These are phyloP conservation scores for Forbesichthys papilliferus DNA, from an alignment of 2,113 vertebrate genomes.

Conservation along the genomic window DNA sequence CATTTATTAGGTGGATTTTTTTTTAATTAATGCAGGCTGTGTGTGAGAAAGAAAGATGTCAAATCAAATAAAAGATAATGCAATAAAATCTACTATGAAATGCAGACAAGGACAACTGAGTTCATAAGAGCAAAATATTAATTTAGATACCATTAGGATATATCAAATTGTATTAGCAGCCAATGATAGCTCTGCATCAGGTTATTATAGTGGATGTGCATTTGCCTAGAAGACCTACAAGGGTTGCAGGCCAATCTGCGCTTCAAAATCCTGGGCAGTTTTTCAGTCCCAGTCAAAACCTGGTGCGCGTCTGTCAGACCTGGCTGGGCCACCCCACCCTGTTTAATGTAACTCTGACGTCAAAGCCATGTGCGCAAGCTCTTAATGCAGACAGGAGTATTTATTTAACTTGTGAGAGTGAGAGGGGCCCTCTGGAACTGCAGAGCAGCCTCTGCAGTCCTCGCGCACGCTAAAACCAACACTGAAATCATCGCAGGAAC, in stretches of 20 bases:
- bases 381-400: slow-evolving; percentile 75
- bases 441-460: slow-evolving; percentile 56
- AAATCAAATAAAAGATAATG: neutral
- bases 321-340: slow-evolving; percentile 66
- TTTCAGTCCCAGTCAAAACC: no score
- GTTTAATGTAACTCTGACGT: slow-evolving; percentile 78
- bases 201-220: no score
- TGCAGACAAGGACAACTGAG: slow-evolving; percentile 4
- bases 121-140: slow-evolving; percentile 21
- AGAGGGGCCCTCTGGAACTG: slow-evolving; percentile 67
- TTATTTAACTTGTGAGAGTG: slow-evolving; percentile 75
- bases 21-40: neutral
- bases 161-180: no score
- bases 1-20: neutral
- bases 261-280: no score
- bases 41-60: no score
- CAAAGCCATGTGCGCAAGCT: slow-evolving; percentile 72
- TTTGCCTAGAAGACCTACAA: no score
- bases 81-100: neutral
- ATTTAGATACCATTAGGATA: no score
- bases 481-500: slow-evolving; percentile 55
- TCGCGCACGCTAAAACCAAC: slow-evolving; percentile 40
- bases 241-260: no score
- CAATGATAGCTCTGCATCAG: neutral
- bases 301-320: slow-evolving; percentile 42